These are phyloP conservation scores for Schlechtendalia chinensis DNA, from an alignment of 1,140 invertebrate species.

Conservation along the genomic window DNA sequence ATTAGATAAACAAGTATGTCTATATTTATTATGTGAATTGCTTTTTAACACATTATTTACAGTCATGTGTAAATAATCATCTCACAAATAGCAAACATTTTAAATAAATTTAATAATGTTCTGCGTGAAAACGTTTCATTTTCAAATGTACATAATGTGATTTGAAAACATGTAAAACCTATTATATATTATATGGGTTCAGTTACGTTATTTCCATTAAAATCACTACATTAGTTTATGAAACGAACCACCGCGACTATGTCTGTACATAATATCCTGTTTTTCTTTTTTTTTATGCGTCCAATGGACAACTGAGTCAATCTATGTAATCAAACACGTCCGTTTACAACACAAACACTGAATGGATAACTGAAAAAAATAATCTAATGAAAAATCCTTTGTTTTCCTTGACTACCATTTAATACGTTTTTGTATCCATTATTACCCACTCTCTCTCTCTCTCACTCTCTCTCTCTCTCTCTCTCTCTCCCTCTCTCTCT, in stretches of 20 bases:
- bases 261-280: constrained; percentile 10
- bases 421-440: too few species aligned
- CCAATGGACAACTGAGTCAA: not conserved
- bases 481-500: too few species aligned
- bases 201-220: constrained; percentile 3
- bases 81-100: too few species aligned
- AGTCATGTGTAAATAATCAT: too few species aligned
- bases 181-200: not conserved
- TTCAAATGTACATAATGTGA: not conserved
- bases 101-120: too few species aligned
- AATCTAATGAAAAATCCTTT: not conserved
- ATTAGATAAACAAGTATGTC: too few species aligned
- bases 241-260: not conserved
- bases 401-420: not conserved
- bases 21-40: too few species aligned
- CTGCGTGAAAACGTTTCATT: too few species aligned
- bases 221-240: not conserved
- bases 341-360: not conserved
- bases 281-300: constrained; percentile 2
- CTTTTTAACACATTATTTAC: too few species aligned
- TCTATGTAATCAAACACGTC: constrained; percentile 15
- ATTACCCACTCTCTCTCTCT: too few species aligned
- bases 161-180: not conserved
- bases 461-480: too few species aligned
- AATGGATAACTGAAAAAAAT: constrained; percentile 25